Evolutionary conservation across 2,797 vertebrate genomes (phyloP), one percentile per base, ranked within the genome.

Genomic region (Sphenodon punctatus): DNA sequence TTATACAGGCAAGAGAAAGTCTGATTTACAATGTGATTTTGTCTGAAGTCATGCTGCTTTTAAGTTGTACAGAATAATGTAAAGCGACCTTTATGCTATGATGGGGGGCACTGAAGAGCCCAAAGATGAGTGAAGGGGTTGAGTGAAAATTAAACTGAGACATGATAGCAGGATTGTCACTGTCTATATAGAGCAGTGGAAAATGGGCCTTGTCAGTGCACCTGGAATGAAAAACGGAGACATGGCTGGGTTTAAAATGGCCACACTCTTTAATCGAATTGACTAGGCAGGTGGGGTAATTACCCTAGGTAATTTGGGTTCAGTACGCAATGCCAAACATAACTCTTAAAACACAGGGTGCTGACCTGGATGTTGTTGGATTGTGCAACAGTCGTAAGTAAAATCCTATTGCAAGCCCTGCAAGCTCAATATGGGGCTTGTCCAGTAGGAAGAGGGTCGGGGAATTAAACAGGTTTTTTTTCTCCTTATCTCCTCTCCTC

Each of bases 21-120:
- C 13, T 85, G 71, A 78, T 88, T 87, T 84, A n/a, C 75, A 45
- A n/a, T 20, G 15, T 64, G 45, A 80, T 20, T 85, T 88, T 88
- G 85, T 67, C 72, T 32, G 58, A 68, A 46, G 53, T 74, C 80
- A 72, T 79, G 30, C 69, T 83, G 19, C 38, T 83, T 91, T 83
- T 69, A 90, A 88, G 39, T 74, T 49, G 55, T 53, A 68, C 85
- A 78, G 39, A 68, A 59, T 74, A 55, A 55, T 32, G 19, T 80
- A 76, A 91, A 84, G 13, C 84, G 32, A 38, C 36, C 82, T 72
- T 86, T 20, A 51, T 63, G 45, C 3, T 42, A 7, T 43, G 45
- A 69, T 80, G 22, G 80, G 78, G 68, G n/a, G 41, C 64, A 34
- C 66, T 38, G 48, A 82, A 78, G 89, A 63, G 43, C 73, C 32